Evolutionary conservation across 2,797 vertebrate species (phyloP).

Genomic region (Enteromius trimaculatus): DNA sequence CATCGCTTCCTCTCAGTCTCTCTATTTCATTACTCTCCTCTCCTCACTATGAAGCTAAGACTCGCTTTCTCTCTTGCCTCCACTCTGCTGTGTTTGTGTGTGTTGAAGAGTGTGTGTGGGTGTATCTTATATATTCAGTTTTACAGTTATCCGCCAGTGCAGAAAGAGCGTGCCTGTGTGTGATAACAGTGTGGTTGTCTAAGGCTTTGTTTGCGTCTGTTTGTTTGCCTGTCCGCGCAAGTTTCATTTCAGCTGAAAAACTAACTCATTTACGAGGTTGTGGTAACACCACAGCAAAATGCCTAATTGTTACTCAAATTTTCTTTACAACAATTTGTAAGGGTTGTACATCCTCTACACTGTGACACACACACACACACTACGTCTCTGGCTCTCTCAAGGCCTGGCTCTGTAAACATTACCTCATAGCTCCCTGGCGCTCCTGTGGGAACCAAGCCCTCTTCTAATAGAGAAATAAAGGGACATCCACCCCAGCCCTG

Average conservation of each 20-base stretch:
- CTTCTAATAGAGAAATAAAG: conserved; percentile 87
- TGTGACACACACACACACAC: conserved; percentile 23
- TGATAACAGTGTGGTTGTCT: conserved; percentile 61
- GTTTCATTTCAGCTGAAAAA: conserved; percentile 47
- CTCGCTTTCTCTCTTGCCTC: conserved; percentile 34
- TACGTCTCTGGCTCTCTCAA: conserved; percentile 32
- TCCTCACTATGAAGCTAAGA: conserved; percentile 12
- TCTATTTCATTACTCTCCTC: conserved; percentile 14
- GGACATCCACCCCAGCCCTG: conserved; percentile 73
- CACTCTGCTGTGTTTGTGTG: conserved; percentile 43
- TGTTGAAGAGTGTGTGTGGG: conserved; percentile 31
- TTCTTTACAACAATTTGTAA: conserved; percentile 43
- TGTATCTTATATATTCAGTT: conserved; percentile 56
- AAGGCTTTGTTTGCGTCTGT: conserved; percentile 35
- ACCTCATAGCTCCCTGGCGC: conserved; percentile 74
- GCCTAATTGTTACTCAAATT: conserved; percentile 32
- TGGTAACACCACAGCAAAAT: conserved; percentile 31
- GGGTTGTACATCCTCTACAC: conserved; percentile 33
- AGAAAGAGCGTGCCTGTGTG: conserved; percentile 47
- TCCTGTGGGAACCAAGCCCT: conserved; percentile 87
- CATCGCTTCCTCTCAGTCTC: conserved; percentile 7
- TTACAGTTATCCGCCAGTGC: conserved; percentile 61
- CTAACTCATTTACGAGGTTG: conserved; percentile 30
- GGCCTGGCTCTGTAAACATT: conserved; percentile 74
- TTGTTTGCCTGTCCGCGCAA: conserved; percentile 49